Evolutionary conservation across 2,888 invertebrate species (phyloP).

Genomic region (Diabrotica balteata): DNA sequence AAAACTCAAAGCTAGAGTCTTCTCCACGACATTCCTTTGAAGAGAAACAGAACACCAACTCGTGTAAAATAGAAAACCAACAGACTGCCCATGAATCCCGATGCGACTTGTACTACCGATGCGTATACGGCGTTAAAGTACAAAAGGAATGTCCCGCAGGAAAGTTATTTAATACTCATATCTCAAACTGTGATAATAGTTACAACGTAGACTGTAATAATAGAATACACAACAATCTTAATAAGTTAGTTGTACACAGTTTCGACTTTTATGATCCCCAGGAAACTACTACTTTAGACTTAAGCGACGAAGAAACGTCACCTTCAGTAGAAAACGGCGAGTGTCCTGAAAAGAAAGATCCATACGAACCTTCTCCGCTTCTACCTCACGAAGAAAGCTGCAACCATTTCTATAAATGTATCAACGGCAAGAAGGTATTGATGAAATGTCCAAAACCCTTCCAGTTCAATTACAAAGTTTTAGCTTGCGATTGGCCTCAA

Average conservation of each 20-base stretch:
- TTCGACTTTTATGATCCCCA: background rate
- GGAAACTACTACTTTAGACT: conserved; percentile 10
- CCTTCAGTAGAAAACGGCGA: conserved; percentile 5
- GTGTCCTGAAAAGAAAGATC: conserved; percentile 27
- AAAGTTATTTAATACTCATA: conserved; percentile 43
- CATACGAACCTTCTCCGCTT: conserved; percentile 18
- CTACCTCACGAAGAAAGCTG: conserved; percentile 43
- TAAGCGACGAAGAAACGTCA: background rate
- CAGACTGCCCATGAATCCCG: conserved; percentile 42
- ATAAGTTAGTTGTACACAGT: background rate
- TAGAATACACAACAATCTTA: background rate
- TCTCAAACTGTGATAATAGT: conserved; percentile 45
- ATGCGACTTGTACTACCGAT: conserved; percentile 45
- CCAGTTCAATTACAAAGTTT: conserved; percentile 42
- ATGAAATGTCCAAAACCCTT: conserved; percentile 42
- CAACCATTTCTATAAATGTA: conserved; percentile 43
- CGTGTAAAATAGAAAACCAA: conserved; percentile 34
- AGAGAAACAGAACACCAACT: background rate
- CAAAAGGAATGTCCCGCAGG: conserved; percentile 43
- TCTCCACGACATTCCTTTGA: too few relatives aligned
- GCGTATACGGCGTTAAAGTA: conserved; percentile 44
- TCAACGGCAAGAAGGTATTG: conserved; percentile 40
- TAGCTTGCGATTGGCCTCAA: conserved; percentile 41
- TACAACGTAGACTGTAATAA: conserved; percentile 39
- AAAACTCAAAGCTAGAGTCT: too few relatives aligned